Evolutionary conservation across 2,888 invertebrate species (phyloP), one percentile per base, ranked within the genome.

Genomic region (Folsomia manolachei): DNA sequence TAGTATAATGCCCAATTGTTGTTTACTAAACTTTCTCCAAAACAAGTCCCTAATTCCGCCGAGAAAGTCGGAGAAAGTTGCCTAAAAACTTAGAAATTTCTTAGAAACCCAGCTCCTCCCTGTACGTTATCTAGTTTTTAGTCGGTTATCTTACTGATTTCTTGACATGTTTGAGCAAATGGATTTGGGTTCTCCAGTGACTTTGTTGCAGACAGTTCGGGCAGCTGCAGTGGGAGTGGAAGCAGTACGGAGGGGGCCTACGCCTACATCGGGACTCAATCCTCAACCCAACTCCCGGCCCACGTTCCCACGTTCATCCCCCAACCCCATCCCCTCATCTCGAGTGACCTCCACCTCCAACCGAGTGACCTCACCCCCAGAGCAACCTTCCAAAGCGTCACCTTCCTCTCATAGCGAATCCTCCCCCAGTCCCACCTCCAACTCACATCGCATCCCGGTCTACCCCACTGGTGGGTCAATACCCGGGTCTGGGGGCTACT

Each of bases 201-300:
- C 73, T 88, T 85, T 86, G 86, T 86, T 86, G 85, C 87, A 87
- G 87, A 87, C 86, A 87, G 87, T 87, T 86, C 87, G 87, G 86
- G 87, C 86, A 82, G 81, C 79, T 81, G 82, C 79, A 80, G 81
- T 79, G 81, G 82, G 80, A 80, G 81, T 79, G 81, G 82, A 80
- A 81, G 81, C 79, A 81, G 82, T 75, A 73, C 74, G 78, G 79
- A 80, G 79, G 79, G 81, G 80, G 69, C 77, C 79, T 75, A 75
- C 77, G 63, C 79, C 79, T 80, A 78, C 21, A 60, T 67, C 75
- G 77, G 78, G 76, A 24, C 51, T 11, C 51, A 51, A 9, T 9
- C 51, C 51, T 11, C 18, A 51, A 76, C 75, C n/a, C n/a, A n/a
- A 78, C 74, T 78, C 77, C 73, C 39, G 7, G 39, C 79, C 77